A percentile compares a stretch with the other conserved stretches of the same genome.
phyloP scores from a whole-genome alignment of 2,797 vertebrate species.

The Mionectes olivaceus region DNA sequence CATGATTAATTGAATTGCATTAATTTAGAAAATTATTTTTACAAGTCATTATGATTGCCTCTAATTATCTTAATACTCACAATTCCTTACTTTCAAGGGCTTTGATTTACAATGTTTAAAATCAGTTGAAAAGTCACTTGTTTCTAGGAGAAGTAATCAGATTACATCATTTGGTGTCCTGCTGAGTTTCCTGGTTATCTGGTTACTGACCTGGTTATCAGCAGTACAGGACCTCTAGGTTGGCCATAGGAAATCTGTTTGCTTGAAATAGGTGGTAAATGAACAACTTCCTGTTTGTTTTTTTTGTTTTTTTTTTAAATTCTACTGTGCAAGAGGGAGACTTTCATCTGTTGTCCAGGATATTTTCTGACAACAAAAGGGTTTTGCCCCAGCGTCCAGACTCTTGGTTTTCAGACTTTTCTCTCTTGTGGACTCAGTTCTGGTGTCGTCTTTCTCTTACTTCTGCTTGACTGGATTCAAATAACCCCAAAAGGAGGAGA shows the following conservation, averaged over 20 bases:
- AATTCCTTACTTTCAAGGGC: neutral
- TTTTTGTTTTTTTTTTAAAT: neutral
- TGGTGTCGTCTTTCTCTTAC: neutral
- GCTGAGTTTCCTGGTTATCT: neutral
- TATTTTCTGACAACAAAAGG: neutral
- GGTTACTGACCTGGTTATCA: neutral
- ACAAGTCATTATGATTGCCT: neutral
- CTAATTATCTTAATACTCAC: neutral
- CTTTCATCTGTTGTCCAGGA: neutral
- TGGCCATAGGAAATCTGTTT: neutral
- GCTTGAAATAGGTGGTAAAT: neutral
- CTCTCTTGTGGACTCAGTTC: neutral
- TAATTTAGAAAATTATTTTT: constrained; percentile 46
- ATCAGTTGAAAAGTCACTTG: neutral
- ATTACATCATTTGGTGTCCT: neutral
- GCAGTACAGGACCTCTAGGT: neutral
- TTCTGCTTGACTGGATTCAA: neutral
- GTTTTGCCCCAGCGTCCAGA: neutral
- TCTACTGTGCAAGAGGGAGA: neutral
- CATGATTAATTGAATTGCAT: constrained; percentile 21
- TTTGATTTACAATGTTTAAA: constrained; percentile 9
- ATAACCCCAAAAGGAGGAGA: neutral
- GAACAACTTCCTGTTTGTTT: neutral
- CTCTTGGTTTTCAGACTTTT: neutral
- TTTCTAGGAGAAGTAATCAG: neutral